Conservation (phyloP, 2,888 invertebrate species). For the Drosophila helvetica region DNA sequence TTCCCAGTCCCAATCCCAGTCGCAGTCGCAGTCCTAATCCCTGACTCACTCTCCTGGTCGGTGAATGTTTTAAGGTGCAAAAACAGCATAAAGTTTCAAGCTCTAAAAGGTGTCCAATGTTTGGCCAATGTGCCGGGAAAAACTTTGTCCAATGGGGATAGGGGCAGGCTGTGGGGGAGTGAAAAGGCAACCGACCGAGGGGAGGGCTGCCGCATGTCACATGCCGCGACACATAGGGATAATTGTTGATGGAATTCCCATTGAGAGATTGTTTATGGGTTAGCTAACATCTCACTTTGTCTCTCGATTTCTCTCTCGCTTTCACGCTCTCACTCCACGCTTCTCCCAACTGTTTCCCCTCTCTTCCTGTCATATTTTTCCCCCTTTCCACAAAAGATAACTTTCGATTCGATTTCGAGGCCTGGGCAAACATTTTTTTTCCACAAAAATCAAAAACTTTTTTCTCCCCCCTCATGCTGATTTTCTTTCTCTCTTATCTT, state of each 20-base stretch:
- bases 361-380: neutral
- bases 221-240: neutral
- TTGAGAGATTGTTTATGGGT: constrained; percentile 2
- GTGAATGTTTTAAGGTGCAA: neutral
- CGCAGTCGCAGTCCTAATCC: neutral
- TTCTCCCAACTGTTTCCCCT: constrained; percentile 2
- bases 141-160: neutral
- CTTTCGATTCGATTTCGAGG: constrained; percentile 25
- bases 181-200: neutral
- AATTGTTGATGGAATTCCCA: neutral
- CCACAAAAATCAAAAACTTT: constrained; percentile 70
- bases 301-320: constrained; percentile 4
- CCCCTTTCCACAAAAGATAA: neutral
- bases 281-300: neutral
- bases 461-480: constrained; percentile 13
- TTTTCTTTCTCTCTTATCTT: neutral
- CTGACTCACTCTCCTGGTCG: neutral
- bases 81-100: neutral
- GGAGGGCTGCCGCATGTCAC: neutral
- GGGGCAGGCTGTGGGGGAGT: neutral
- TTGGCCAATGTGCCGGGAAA: constrained; percentile 4
- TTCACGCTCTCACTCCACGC: neutral
- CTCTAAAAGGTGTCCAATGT: constrained; percentile 17
- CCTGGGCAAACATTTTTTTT: constrained; percentile 45
- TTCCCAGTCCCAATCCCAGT: neutral